Conservation (phyloP, 2,888 invertebrate species). For the Cantharis nigra region DNA sequence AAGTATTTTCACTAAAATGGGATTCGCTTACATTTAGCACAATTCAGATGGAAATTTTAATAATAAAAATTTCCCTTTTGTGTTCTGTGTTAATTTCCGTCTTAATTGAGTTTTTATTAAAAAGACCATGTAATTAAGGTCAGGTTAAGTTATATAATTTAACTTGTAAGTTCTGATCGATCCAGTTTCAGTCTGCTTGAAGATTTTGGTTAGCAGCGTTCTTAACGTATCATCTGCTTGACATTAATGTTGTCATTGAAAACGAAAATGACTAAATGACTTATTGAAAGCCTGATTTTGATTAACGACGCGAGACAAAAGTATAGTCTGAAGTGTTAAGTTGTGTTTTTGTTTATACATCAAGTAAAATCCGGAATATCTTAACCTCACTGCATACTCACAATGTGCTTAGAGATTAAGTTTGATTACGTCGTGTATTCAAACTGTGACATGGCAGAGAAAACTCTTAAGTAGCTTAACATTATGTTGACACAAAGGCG, state of each 20-base stretch:
- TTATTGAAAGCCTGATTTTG: neutral
- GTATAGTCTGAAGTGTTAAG: neutral
- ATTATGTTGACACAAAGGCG: constrained; percentile 1
- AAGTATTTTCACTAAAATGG: neutral
- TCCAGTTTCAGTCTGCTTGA: neutral
- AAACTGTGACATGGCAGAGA: constrained; percentile 15
- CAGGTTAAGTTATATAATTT: neutral
- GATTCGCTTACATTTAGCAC: neutral
- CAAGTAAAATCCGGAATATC: constrained; percentile 7
- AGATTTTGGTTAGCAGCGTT: neutral
- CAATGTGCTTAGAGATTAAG: constrained; percentile 10
- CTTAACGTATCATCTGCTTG: neutral
- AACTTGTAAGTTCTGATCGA: neutral
- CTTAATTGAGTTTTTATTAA: neutral
- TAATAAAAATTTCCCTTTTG: neutral
- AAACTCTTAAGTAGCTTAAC: constrained; percentile 15
- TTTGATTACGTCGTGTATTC: constrained; percentile 16
- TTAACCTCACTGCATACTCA: constrained; percentile 17
- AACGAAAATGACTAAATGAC: neutral
- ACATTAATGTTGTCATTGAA: neutral
- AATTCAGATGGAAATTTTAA: neutral
- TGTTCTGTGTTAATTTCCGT: neutral
- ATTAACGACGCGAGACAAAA: neutral
- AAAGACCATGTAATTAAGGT: too few relatives aligned
- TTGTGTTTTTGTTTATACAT: neutral